Percentiles rank a stretch among this genome's conserved stretches.
phyloP scores from a whole-genome alignment of 2,797 vertebrate genomes.

The Hozukius guyotensis region DNA sequence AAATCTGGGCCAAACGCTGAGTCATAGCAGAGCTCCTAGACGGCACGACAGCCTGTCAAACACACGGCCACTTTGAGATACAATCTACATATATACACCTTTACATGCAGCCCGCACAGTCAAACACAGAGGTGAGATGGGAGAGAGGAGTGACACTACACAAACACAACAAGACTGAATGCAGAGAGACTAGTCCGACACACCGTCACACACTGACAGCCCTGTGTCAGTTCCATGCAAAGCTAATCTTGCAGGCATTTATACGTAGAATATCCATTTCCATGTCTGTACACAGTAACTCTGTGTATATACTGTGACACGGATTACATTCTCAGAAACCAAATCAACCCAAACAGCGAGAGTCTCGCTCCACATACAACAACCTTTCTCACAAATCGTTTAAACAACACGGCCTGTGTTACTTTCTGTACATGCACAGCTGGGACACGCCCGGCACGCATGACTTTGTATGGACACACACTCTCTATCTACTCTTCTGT shows the following conservation, averaged over 20 bases:
- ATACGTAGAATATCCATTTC: conserved; percentile 25
- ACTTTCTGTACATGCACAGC: conserved; percentile 10
- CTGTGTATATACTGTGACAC: background rate
- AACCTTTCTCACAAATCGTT: conserved; percentile 13
- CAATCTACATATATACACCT: conserved; percentile 11
- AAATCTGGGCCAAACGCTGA: conserved; percentile 38
- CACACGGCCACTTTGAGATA: conserved; percentile 10
- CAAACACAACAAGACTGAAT: conserved; percentile 26
- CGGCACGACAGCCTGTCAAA: conserved; percentile 34
- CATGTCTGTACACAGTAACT: background rate
- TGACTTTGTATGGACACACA: conserved; percentile 32
- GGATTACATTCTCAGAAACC: conserved; percentile 14
- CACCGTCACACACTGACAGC: background rate
- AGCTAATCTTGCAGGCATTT: conserved; percentile 15
- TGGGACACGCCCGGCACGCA: background rate
- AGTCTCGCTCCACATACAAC: background rate
- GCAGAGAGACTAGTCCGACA: background rate
- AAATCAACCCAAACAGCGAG: conserved; percentile 12
- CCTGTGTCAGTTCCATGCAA: background rate
- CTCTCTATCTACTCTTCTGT: background rate
- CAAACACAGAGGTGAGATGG: conserved; percentile 6
- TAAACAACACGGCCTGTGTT: background rate
- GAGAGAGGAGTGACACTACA: background rate
- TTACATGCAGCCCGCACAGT: conserved; percentile 30
- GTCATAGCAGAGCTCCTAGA: conserved; percentile 13